Evolutionary conservation across 2,113 vertebrate species (phyloP), one percentile per base, ranked within the genome.

Genomic region (Dermatemys mawii): DNA sequence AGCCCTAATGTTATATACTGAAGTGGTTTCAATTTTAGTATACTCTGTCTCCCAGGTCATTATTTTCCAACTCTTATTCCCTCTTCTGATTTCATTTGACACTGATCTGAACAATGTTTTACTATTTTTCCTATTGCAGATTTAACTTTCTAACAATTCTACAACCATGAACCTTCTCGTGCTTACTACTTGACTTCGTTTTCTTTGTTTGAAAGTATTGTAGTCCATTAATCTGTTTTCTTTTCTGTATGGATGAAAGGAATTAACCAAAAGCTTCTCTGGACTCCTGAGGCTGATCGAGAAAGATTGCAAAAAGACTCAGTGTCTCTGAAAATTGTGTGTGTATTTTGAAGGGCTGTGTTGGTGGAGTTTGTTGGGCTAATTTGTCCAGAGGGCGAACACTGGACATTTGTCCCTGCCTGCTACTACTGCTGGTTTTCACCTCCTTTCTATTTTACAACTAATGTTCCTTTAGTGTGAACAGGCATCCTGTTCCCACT

Each of bases 1-100:
- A 90, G n/a, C 35, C 84, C 73, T 95, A 87, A 89, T 46, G 44
- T 46, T 46, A 6, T 79, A 38, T 86, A 48, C 90, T 67, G 73
- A 90, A 63, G 49, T 90, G 49, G 51, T 46, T 93, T 95, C 86
- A 0, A 44, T 94, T 96, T 94, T 93, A 67, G 46, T 92, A 1
- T 0, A 0, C 78, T 93, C 32, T 88, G 63, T n/a, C 83, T 93
- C 27, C 27, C 1, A 8, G 46, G 90, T 82, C 49, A 54, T 16
- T 86, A n/a, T 88, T 95, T 96, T 67, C 84, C 6, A 14, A 84
- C 50, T 50, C 67, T 38, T 70, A 70, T n/a, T 38, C 17, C n/a
- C 5, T 70, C 19, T 93, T 76, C 38, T 41, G 81, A 78, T 13
- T 95, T 35, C 12, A 10, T 24, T 44, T 88, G 70, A 38, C 38